Conservation (phyloP, 1,140 invertebrate species). For the Pollicipes pollicipes region DNA sequence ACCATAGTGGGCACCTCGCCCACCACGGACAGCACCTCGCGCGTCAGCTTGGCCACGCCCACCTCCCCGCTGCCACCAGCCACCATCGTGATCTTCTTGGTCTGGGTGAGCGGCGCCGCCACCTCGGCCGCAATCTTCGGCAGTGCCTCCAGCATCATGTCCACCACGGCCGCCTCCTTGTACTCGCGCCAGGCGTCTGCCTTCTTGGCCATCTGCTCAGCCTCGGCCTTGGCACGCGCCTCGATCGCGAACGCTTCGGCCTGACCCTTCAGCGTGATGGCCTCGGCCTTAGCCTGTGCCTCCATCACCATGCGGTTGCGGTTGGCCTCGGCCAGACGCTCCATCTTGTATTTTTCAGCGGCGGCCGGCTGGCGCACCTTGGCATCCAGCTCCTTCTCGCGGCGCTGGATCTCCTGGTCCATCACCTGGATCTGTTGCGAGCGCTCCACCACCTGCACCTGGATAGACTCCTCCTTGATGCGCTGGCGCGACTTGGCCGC, state of each 20-base stretch:
- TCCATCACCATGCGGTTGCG: slow-evolving; percentile 63
- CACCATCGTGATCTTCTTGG: slow-evolving; percentile 87
- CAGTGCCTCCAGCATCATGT: slow-evolving; percentile 90
- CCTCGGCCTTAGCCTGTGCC: slow-evolving; percentile 86
- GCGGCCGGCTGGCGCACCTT: slow-evolving; percentile 77
- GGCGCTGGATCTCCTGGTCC: slow-evolving; percentile 55
- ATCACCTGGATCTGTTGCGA: slow-evolving; percentile 79
- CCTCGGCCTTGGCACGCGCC: slow-evolving; percentile 62
- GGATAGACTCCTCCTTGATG: slow-evolving; percentile 94
- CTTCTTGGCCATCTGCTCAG: slow-evolving; percentile 91
- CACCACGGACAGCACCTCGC: slow-evolving; percentile 82
- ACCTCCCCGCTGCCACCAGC: slow-evolving; percentile 78
- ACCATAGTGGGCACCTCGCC: slow-evolving; percentile 75
- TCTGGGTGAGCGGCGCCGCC: slow-evolving; percentile 76
- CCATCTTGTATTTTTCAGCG: slow-evolving; percentile 78
- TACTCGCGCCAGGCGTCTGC: slow-evolving; percentile 93
- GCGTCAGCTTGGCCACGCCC: slow-evolving; percentile 80
- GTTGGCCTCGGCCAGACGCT: slow-evolving; percentile 85
- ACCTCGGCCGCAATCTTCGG: slow-evolving; percentile 94
- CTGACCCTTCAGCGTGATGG: slow-evolving; percentile 57
- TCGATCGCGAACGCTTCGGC: slow-evolving; percentile 87
- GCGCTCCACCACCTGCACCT: slow-evolving; percentile 63
- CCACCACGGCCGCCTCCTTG: slow-evolving; percentile 86
- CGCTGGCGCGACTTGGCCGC: slow-evolving; percentile 88
- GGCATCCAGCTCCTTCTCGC: slow-evolving; percentile 73